Base-by-base conservation (phyloP, 1,140 invertebrate species). In the Pogonognathellus flavescens region DNA sequence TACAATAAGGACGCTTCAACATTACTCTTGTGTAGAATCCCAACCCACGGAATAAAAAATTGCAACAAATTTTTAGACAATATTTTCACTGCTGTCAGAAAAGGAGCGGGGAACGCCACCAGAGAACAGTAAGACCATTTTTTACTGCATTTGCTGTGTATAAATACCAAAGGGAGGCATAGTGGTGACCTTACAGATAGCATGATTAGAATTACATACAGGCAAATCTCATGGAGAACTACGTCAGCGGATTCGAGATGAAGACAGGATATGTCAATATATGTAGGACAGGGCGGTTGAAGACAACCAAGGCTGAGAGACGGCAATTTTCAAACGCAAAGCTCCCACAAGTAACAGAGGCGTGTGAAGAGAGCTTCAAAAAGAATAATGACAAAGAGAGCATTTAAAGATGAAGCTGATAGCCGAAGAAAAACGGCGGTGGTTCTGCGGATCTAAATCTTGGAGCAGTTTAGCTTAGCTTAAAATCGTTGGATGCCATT, bases 351-450 rank as follows among this genome's bases (percentile, higher is more conserved):
- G 70, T 76, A 76, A 50, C 70, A 76, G 85, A 62, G 53, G 72
- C 55, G 22, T 66, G 55, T 41, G 31, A 41, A 41, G 72, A 62
- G 76, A 55, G 85, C 11, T 31, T 50, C 18, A 31, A 62, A 84
- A 84, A 87, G 80, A 85, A 72, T 84, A 81, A 85, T 82, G 83
- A 87, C 60, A 62, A 62, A 82, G 83, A 55, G 80, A 82, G 76
- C 86, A 84, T 87, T 87, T 84, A 87, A 76, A 82, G 83, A 84
- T 84, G 52, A 87, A 84, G 55, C 50, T 82, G 83, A 84, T 84
- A 80, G 18, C 20, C 25, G 49, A 85, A 87, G 86, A 87, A 87
- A 87, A 76, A 87, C 82, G 62, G 20, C 52, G 41, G 25, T 76
- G 70, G 70, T 31, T n/a, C 20, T 83, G 76, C 13, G 22, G 52